These are phyloP conservation scores for Arctopsyche grandis DNA, from an alignment of 1,140 invertebrate genomes.

Conservation along the genomic window DNA sequence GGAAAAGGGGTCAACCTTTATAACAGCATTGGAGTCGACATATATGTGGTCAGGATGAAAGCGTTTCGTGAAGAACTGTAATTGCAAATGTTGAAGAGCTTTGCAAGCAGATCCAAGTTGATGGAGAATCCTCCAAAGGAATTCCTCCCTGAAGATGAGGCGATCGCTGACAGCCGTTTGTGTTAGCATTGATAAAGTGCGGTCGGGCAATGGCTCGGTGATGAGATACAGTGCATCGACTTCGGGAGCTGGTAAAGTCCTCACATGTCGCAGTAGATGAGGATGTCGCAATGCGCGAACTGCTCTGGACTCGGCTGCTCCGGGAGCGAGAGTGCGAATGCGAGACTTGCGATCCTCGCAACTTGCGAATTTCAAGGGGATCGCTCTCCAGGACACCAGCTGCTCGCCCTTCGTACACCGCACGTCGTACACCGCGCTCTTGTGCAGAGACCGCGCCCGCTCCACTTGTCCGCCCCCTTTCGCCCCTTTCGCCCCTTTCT, in stretches of 20 bases:
- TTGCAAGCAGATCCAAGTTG: conserved; percentile 60
- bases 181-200: conserved; percentile 33
- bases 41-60: conserved; percentile 59
- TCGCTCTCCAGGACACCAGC: neutral
- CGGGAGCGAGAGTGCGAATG: neutral
- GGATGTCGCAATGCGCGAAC: neutral
- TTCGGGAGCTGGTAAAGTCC: neutral
- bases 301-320: neutral
- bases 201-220: conserved; percentile 33
- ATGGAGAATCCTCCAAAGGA: conserved; percentile 62
- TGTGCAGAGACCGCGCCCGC: neutral
- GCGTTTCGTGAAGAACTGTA: conserved; percentile 59
- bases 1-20: conserved; percentile 62
- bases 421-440: neutral
- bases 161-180: conserved; percentile 26
- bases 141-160: conserved; percentile 59
- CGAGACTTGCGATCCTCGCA: neutral
- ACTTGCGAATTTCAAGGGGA: neutral
- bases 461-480: conserved; percentile 3
- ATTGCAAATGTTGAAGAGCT: conserved; percentile 56
- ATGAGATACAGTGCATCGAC: conserved; percentile 39
- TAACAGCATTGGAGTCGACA: conserved; percentile 57
- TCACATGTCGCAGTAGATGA: neutral
- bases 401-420: neutral
- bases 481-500: no score